Conservation (phyloP, 2,888 invertebrate genomes). For the Lissonota sp. region DNA sequence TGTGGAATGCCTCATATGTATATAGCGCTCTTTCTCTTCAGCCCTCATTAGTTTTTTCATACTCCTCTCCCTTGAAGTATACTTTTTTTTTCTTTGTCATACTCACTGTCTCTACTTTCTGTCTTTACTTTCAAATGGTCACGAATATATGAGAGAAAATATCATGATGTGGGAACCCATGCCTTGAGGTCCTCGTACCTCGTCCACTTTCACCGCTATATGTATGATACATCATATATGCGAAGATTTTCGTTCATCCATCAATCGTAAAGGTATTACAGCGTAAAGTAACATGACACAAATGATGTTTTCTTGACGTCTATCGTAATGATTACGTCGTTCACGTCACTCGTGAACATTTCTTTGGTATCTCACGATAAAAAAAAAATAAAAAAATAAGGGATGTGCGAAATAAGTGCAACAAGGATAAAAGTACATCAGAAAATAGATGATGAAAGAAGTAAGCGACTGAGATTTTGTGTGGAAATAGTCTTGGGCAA, state of each 20-base stretch:
- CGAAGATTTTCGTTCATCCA: constrained; percentile 27
- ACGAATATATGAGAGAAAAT: too few species aligned
- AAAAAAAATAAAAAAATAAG: not conserved
- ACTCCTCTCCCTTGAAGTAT: too few species aligned
- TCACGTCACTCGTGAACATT: not conserved
- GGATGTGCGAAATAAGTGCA: not conserved
- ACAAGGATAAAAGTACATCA: not conserved
- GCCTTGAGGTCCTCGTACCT: too few species aligned
- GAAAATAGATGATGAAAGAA: not conserved
- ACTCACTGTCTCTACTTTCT: too few species aligned
- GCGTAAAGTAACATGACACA: constrained; percentile 28
- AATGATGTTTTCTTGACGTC: constrained; percentile 14
- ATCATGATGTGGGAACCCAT: too few species aligned
- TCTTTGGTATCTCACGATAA: not conserved
- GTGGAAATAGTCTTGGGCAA: not conserved
- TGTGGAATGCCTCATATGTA: too few species aligned
- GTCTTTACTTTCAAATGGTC: too few species aligned
- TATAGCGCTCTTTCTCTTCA: too few species aligned
- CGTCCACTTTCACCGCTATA: too few species aligned
- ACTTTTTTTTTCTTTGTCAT: too few species aligned
- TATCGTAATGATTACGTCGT: constrained; percentile 31
- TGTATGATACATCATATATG: too few species aligned
- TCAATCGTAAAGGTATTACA: constrained; percentile 32
- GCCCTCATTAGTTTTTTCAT: too few species aligned
- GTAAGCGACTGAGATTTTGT: not conserved